These are phyloP conservation scores for Heterodera schachtii DNA, from an alignment of 1,140 invertebrate species.

Conservation along the genomic window DNA sequence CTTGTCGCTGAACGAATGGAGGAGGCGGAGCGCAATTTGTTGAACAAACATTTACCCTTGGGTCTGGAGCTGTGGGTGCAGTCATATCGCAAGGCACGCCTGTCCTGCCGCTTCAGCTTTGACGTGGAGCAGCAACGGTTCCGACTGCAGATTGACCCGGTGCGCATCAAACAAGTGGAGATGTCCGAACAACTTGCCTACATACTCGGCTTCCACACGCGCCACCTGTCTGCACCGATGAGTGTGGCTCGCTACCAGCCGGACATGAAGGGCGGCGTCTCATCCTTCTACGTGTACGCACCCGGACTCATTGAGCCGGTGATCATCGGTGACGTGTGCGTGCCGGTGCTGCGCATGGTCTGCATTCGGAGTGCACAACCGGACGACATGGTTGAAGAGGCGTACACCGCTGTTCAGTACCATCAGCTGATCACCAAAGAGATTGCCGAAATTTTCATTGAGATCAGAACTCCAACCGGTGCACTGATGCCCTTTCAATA, in stretches of 20 bases:
- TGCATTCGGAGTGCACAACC: not conserved
- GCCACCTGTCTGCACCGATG: not conserved
- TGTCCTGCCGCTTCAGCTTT: not conserved
- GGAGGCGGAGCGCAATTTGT: not conserved
- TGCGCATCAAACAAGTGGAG: not conserved
- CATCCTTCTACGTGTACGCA: slow-evolving; percentile 34
- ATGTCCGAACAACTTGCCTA: not conserved
- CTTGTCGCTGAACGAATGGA: not conserved
- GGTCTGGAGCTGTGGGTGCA: not conserved
- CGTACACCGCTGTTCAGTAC: slow-evolving; percentile 22
- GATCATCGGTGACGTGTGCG: slow-evolving; percentile 25
- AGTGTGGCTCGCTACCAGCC: slow-evolving; percentile 9
- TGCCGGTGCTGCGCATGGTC: slow-evolving; percentile 34
- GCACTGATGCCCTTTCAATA: slow-evolving; percentile 15
- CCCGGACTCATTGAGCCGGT: slow-evolving; percentile 40
- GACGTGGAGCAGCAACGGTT: not conserved
- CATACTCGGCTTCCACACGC: not conserved
- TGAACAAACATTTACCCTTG: not conserved
- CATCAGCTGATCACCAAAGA: slow-evolving; percentile 29
- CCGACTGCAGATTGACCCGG: not conserved
- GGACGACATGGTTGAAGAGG: slow-evolving; percentile 24
- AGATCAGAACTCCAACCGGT: slow-evolving; percentile 20
- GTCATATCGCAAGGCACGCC: not conserved
- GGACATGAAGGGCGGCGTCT: slow-evolving; percentile 17
- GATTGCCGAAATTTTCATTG: slow-evolving; percentile 29